Evolutionary conservation across 2,888 invertebrate species (phyloP).

Genomic region (Seira sanloemensis): DNA sequence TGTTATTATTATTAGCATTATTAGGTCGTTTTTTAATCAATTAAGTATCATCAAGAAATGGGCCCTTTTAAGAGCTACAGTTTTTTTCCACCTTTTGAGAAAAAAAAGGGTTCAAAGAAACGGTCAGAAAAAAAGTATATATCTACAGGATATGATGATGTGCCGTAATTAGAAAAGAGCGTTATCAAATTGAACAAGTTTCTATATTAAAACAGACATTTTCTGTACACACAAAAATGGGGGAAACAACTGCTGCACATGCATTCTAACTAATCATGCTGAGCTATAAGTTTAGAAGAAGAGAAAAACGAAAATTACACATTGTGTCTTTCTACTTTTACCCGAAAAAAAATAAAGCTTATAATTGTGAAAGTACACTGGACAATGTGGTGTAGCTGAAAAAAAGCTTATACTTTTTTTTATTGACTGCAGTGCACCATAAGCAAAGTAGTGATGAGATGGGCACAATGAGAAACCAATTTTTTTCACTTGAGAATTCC

Average conservation of each 20-base stretch:
- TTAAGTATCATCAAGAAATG: constrained; percentile 14
- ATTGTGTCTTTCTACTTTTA: no score
- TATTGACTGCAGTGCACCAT: no score
- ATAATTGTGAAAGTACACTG: not conserved
- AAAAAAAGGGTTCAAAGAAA: constrained; percentile 6
- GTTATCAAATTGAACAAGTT: no score
- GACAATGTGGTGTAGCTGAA: not conserved
- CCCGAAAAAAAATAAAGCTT: not conserved
- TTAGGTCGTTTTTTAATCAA: constrained; percentile 6
- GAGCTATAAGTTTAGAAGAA: no score
- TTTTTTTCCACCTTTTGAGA: constrained; percentile 12
- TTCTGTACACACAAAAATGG: no score
- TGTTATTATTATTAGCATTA: constrained; percentile 29
- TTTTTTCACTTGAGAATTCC: constrained; percentile 6
- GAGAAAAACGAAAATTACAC: no score
- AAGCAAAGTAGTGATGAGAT: not conserved
- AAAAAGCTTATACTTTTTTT: not conserved
- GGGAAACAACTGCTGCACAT: constrained; percentile 1
- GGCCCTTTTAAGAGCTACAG: not conserved
- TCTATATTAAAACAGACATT: no score
- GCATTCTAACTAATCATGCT: constrained; percentile 1
- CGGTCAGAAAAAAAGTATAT: constrained; percentile 23
- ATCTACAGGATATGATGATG: not conserved
- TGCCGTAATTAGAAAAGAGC: constrained; percentile 16
- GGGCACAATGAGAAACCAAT: not conserved